These are phyloP conservation scores for Orchesellides sinensis DNA, from an alignment of 2,888 invertebrate species.

Conservation along the genomic window DNA sequence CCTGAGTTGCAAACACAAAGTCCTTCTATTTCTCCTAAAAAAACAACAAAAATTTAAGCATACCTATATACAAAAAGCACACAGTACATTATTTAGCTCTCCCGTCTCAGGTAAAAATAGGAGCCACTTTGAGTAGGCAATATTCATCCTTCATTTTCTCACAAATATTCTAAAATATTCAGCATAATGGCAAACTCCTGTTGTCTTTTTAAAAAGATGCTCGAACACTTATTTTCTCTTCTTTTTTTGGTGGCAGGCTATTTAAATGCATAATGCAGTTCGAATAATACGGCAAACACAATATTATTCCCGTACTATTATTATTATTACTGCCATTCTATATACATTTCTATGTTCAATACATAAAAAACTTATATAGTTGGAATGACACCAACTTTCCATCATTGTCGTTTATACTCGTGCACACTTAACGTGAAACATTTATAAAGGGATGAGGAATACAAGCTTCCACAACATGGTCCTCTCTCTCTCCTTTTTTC, in stretches of 20 bases:
- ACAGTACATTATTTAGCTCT: conserved; percentile 6
- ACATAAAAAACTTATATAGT: not conserved
- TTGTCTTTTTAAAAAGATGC: not conserved
- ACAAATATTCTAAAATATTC: conserved; percentile 36
- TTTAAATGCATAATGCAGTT: conserved; percentile 49
- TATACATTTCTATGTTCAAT: not conserved
- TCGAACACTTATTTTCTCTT: not conserved
- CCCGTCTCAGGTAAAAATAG: not conserved
- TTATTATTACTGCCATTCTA: not conserved
- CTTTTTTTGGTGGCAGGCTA: not conserved
- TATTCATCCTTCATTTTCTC: conserved; percentile 37
- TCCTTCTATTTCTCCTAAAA: not conserved
- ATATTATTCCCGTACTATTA: not conserved
- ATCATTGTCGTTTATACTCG: not conserved
- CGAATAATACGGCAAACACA: not conserved
- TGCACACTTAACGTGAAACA: conserved; percentile 33
- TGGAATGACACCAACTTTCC: not conserved
- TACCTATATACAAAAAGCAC: not conserved
- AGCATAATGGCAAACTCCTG: conserved; percentile 1
- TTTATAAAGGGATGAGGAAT: conserved; percentile 12
- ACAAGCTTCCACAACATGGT: no score
- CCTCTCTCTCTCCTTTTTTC: no score
- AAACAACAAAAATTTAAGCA: no score
- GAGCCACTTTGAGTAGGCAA: not conserved
- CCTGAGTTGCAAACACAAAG: no score